Evolutionary conservation across 2,113 vertebrate genomes (phyloP).

Genomic region (Mustela nigripes): DNA sequence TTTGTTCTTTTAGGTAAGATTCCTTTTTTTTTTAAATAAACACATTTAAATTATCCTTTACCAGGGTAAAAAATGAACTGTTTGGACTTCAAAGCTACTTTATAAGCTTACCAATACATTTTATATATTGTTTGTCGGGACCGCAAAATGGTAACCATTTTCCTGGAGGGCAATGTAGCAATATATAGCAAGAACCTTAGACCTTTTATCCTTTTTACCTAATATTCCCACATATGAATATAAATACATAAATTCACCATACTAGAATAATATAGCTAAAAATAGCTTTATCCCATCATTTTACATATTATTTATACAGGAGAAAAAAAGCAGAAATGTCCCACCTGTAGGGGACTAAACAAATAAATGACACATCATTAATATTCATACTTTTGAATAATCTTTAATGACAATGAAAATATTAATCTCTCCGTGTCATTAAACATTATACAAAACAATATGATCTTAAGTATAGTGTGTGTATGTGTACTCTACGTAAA

Average conservation of each 20-base stretch:
- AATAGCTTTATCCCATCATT: constrained; percentile 13
- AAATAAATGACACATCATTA: constrained; percentile 12
- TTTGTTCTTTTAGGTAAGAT: constrained; percentile 11
- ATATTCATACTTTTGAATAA: constrained; percentile 34
- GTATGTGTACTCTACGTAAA: not conserved
- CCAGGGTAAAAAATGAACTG: not conserved
- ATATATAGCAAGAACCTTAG: not conserved
- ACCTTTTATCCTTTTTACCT: constrained; percentile 32
- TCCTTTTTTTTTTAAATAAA: not conserved
- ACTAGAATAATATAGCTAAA: not conserved
- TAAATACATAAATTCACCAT: not conserved
- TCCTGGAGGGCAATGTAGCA: not conserved
- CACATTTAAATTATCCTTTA: constrained; percentile 25
- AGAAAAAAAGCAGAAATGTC: constrained; percentile 51
- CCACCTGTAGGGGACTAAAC: not conserved
- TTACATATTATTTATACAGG: not conserved
- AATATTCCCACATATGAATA: not conserved
- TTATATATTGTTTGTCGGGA: not conserved
- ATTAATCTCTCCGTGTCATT: constrained; percentile 32
- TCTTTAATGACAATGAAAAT: constrained; percentile 45
- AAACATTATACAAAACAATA: constrained; percentile 37
- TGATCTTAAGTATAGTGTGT: not conserved
- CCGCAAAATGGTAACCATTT: not conserved
- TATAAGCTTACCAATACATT: constrained; percentile 15
- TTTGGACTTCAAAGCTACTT: constrained; percentile 12